A percentile compares a stretch with the other conserved stretches of the same genome.
phyloP scores from a whole-genome alignment of 2,113 vertebrate genomes.

The Aphelocoma coerulescens region DNA sequence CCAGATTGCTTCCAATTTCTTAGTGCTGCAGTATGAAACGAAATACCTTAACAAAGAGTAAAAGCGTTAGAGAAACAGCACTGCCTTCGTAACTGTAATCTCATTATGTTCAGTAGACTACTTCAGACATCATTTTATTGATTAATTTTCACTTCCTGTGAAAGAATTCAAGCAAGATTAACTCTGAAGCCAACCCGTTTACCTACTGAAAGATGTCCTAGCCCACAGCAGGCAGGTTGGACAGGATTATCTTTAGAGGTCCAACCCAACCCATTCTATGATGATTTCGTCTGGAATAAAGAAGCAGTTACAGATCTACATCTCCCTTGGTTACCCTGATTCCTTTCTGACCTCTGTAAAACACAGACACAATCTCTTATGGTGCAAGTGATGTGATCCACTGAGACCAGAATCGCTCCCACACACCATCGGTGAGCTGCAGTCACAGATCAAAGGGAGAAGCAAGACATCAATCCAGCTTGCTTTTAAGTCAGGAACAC shows the following conservation, averaged over 20 bases:
- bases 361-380: accelerated
- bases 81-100: background rate
- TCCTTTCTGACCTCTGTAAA: background rate
- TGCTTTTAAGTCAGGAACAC: background rate
- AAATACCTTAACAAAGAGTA: background rate
- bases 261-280: background rate
- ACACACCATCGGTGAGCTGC: background rate
- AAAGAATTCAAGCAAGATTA: background rate
- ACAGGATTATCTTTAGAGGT: background rate
- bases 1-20: background rate
- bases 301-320: background rate
- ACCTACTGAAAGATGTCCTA: background rate
- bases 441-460: background rate
- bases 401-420: background rate
- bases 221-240: background rate
- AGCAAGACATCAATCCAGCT: background rate
- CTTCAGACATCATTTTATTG: background rate
- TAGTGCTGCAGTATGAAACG: background rate
- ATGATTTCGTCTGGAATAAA: background rate
- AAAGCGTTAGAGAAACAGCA: background rate
- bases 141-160: background rate
- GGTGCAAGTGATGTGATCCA: background rate
- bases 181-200: background rate
- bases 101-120: background rate
- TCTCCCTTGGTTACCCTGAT: background rate